phyloP scores from a whole-genome alignment of 2,888 invertebrate genomes.

The Julus scandinavius region DNA sequence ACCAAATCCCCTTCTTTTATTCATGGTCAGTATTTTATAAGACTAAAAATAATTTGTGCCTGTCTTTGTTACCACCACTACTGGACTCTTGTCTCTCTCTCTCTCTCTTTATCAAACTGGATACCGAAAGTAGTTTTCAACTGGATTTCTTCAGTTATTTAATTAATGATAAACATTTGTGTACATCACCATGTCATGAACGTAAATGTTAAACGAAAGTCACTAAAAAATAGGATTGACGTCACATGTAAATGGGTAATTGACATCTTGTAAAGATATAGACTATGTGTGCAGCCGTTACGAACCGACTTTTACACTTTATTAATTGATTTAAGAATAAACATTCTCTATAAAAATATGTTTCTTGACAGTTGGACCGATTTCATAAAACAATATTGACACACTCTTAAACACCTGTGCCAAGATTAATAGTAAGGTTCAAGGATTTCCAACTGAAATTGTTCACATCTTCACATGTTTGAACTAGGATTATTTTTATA shows the following conservation, averaged over 20 bases:
- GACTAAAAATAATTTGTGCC: conserved; percentile 13
- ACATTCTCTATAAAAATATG: neutral
- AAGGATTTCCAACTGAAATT: neutral
- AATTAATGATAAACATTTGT: neutral
- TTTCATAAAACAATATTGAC: conserved; percentile 19
- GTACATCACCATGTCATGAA: neutral
- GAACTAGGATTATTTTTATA: neutral
- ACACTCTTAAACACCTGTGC: neutral
- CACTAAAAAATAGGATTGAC: neutral
- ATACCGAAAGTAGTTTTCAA: neutral
- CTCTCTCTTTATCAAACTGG: neutral
- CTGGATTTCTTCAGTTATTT: neutral
- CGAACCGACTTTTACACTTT: neutral
- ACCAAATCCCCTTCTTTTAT: conserved; percentile 3
- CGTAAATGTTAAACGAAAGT: neutral
- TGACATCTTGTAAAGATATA: conserved; percentile 10
- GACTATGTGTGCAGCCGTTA: neutral
- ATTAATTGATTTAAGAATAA: neutral
- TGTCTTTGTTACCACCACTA: neutral
- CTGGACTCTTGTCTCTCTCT: too few relatives aligned
- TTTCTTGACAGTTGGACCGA: conserved; percentile 5
- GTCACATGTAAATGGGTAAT: conserved; percentile 15
- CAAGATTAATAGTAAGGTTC: conserved; percentile 10
- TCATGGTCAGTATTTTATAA: neutral
- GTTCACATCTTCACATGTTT: neutral